Percentiles rank a stretch among this genome's conserved stretches.
These are phyloP conservation scores for Mastomys coucha DNA, from an alignment of 2,113 vertebrate genomes.

Conservation along the genomic window DNA sequence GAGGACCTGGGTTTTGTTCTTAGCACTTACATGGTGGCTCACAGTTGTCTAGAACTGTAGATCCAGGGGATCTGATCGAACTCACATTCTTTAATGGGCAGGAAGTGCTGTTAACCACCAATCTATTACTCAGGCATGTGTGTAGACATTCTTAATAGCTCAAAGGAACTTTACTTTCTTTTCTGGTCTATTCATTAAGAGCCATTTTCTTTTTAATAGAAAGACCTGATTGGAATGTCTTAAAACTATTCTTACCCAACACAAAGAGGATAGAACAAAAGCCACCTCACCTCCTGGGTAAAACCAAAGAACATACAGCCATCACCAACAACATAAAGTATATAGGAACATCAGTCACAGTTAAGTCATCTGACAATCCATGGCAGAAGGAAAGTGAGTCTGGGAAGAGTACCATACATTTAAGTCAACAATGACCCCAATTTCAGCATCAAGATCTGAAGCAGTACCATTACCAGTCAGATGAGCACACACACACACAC, in stretches of 20 bases:
- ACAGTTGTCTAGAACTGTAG: background rate
- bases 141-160: background rate
- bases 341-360: background rate
- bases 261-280: constrained; percentile 3
- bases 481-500: background rate
- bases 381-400: background rate
- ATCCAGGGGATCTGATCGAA: background rate
- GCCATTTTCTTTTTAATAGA: background rate
- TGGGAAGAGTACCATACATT: background rate
- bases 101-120: background rate
- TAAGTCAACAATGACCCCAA: background rate
- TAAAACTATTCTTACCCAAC: background rate
- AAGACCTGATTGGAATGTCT: background rate
- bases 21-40: background rate
- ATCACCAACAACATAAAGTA: background rate
- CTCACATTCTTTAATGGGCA: background rate
- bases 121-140: too few relatives aligned
- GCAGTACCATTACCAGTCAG: background rate
- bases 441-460: background rate
- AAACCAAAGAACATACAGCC: background rate
- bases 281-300: background rate
- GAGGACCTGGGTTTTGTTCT: background rate
- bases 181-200: background rate
- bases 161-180: constrained; percentile 1
- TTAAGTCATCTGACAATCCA: background rate